Percentiles rank a stretch among this genome's conserved stretches.
Conservation (phyloP, 2,113 vertebrate genomes). For the Daphoenositta chrysoptera region DNA sequence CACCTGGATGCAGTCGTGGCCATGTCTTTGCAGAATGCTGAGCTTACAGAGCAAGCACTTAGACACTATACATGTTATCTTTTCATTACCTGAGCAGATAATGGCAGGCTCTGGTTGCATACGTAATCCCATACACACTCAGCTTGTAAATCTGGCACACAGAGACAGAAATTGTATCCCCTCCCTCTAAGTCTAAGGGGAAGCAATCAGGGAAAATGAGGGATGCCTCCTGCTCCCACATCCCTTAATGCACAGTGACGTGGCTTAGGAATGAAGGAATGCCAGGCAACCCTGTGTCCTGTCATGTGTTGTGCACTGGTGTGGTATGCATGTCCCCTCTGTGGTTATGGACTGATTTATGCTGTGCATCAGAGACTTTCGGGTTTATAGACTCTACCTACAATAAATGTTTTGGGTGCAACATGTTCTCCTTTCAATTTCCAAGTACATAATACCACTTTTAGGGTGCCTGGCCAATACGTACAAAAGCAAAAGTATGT, state of each 20-base stretch:
- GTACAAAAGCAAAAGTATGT: neutral
- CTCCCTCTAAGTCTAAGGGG: neutral
- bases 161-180: neutral
- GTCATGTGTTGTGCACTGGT: neutral
- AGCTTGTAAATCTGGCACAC: neutral
- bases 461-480: neutral
- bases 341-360: neutral
- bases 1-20: neutral
- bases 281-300: neutral
- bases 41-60: neutral
- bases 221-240: neutral
- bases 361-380: neutral
- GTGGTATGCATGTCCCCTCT: neutral
- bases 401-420: neutral
- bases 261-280: constrained; percentile 3
- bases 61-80: neutral
- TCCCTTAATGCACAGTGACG: neutral
- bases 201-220: neutral
- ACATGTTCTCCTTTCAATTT: neutral
- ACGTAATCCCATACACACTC: neutral
- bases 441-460: neutral
- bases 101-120: neutral
- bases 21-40: neutral
- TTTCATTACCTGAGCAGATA: neutral
- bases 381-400: neutral